Conservation (phyloP, 2,797 vertebrate species). For the Percopsis omiscomaycus region DNA sequence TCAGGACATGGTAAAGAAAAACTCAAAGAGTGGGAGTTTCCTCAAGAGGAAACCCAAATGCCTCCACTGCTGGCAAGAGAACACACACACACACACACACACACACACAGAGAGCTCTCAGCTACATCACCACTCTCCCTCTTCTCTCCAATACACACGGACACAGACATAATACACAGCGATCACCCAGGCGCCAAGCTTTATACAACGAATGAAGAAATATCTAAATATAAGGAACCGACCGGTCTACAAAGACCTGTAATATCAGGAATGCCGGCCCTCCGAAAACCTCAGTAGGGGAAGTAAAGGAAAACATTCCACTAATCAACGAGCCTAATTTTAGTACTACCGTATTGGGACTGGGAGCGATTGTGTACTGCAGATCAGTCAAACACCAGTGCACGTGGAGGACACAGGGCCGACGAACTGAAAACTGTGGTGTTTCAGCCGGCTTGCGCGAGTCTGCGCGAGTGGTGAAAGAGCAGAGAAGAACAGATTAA, state of each 20-base stretch:
- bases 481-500: not conserved
- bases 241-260: conserved; percentile 23
- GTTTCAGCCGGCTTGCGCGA: not conserved
- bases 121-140: not conserved
- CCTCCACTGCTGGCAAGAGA: not conserved
- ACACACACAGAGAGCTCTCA: not conserved
- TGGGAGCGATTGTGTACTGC: conserved; percentile 1
- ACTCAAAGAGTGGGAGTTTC: too few species aligned
- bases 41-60: too few species aligned
- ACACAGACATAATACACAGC: conserved; percentile 1
- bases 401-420: too few species aligned
- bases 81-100: too few species aligned
- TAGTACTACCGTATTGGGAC: conserved; percentile 5
- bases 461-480: not conserved
- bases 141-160: not conserved
- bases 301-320: conserved; percentile 16
- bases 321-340: conserved; percentile 11
- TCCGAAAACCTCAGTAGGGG: conserved; percentile 3
- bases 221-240: not conserved
- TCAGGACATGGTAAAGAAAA: too few species aligned
- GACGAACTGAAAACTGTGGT: too few species aligned
- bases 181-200: not conserved
- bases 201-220: too few species aligned
- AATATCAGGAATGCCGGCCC: conserved; percentile 8
- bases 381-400: not conserved